Evolutionary conservation across 2,797 vertebrate genomes (phyloP).

Genomic region (Lerista edwardsae): DNA sequence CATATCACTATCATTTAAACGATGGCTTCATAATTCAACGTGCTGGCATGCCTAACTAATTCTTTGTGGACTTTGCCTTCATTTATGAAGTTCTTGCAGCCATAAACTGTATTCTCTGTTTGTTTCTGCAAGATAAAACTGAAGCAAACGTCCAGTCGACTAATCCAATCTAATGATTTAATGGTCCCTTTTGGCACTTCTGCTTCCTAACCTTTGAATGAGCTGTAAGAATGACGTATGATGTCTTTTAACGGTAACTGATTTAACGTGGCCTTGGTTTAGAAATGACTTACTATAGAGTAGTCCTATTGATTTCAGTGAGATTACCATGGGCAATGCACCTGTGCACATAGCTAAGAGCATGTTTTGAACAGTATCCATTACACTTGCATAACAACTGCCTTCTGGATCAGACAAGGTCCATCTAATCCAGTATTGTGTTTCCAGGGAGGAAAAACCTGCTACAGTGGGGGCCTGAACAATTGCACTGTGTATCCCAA

Average conservation of each 20-base stretch:
- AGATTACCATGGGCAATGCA: neutral
- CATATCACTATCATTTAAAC: conserved; percentile 17
- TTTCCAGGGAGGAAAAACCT: neutral
- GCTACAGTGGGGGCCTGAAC: neutral
- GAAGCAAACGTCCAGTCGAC: conserved; percentile 28
- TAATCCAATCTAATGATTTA: conserved; percentile 34
- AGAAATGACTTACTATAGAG: neutral
- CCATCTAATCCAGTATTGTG: neutral
- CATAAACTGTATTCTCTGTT: neutral
- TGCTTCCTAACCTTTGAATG: conserved; percentile 37
- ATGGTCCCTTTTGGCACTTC: conserved; percentile 33
- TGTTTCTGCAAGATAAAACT: conserved; percentile 32
- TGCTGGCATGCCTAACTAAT: neutral
- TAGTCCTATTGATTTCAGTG: neutral
- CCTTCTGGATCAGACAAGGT: neutral
- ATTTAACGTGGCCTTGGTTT: conserved; percentile 16
- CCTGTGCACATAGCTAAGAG: neutral
- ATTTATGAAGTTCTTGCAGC: conserved; percentile 23
- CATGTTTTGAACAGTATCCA: neutral
- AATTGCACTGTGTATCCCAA: too few relatives aligned
- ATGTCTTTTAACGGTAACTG: neutral
- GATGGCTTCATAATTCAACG: neutral
- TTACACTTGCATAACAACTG: neutral
- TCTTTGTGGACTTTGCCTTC: conserved; percentile 30
- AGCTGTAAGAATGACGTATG: too few relatives aligned